Evolutionary conservation across 2,113 vertebrate species (phyloP).

Genomic region (Tachysurus fulvidraco): DNA sequence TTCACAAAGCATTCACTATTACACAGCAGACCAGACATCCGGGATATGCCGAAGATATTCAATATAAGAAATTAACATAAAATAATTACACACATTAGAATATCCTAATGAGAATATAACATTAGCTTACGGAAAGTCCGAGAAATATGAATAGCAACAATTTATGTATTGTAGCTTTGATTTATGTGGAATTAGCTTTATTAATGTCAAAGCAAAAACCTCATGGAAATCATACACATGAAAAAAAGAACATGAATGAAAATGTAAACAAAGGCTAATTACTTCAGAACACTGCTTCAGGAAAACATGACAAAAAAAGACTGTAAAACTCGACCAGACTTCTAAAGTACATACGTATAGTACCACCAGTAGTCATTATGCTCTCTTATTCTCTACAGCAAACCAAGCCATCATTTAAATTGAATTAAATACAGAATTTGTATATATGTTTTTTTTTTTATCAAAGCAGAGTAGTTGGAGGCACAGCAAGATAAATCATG

Average conservation of each 20-base stretch:
- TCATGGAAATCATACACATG: constrained; percentile 15
- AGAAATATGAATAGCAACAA: not conserved
- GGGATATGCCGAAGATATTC: not conserved
- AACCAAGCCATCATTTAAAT: constrained; percentile 15
- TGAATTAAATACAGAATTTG: constrained; percentile 39
- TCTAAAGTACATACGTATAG: constrained; percentile 7
- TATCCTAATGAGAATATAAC: not conserved
- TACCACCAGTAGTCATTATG: constrained; percentile 15
- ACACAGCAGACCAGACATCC: not conserved
- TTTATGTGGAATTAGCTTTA: constrained; percentile 72
- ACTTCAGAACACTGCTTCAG: not conserved
- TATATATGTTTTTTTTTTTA: constrained; percentile 18
- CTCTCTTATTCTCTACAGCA: not conserved
- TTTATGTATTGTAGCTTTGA: constrained; percentile 57
- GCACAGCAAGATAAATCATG: constrained; percentile 54
- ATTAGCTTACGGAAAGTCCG: not conserved
- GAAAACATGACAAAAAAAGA: constrained; percentile 33
- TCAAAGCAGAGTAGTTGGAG: constrained; percentile 56
- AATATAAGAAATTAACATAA: not conserved
- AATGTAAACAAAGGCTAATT: not conserved
- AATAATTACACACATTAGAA: not conserved
- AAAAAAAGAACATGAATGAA: constrained; percentile 16
- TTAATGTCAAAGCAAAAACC: constrained; percentile 47
- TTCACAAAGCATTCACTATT: not conserved
- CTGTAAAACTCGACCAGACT: not conserved